Percentiles rank a stretch among this genome's conserved stretches.
Evolutionary conservation across 2,888 invertebrate species (phyloP).

Genomic region (Standfussiana lucernea): DNA sequence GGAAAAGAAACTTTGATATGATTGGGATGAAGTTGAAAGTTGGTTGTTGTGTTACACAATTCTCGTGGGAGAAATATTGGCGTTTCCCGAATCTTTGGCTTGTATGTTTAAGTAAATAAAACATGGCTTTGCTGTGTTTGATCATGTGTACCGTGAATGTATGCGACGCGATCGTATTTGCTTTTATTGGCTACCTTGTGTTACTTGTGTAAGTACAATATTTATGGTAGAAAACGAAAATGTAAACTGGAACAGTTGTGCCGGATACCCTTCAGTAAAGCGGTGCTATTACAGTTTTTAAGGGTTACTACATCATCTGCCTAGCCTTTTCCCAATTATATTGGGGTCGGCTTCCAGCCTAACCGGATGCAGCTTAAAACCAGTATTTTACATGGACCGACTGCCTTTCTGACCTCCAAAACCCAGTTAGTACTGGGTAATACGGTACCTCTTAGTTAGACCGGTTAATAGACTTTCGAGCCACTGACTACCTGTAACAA

Average conservation of each 20-base stretch:
- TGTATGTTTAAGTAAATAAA: slow-evolving; percentile 67
- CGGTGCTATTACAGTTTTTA: background rate
- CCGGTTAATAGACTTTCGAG: no score
- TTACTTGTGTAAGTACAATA: slow-evolving; percentile 24
- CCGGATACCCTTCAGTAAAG: background rate
- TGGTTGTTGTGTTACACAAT: background rate
- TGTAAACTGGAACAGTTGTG: slow-evolving; percentile 1
- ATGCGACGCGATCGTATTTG: slow-evolving; percentile 47
- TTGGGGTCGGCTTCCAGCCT: no score
- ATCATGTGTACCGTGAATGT: slow-evolving; percentile 60
- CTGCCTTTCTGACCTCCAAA: no score
- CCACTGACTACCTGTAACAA: no score
- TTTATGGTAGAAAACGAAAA: slow-evolving; percentile 11
- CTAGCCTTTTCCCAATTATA: no score
- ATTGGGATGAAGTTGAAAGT: background rate
- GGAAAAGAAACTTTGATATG: background rate
- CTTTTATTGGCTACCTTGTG: slow-evolving; percentile 39
- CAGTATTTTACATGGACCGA: no score
- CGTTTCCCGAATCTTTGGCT: slow-evolving; percentile 65
- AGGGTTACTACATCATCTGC: no score
- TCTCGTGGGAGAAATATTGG: slow-evolving; percentile 59
- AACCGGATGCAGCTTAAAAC: no score
- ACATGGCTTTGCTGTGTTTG: slow-evolving; percentile 63
- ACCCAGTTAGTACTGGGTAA: no score
- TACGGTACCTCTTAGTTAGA: no score